These are phyloP conservation scores for Lithophane semibrunnea DNA, from an alignment of 2,888 invertebrate species.

Conservation along the genomic window DNA sequence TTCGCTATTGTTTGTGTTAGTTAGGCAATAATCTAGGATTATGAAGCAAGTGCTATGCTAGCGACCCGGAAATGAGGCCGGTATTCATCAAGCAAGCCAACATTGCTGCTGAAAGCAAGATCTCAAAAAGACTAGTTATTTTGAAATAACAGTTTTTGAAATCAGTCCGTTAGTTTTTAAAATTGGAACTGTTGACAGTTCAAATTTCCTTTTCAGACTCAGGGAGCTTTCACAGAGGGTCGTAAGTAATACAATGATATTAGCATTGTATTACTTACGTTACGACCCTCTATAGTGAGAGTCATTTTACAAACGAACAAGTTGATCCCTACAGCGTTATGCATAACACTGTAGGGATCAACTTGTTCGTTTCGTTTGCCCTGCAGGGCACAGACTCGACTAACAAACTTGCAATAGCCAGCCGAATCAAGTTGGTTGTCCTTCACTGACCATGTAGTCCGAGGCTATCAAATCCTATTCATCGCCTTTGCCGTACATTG, in stretches of 20 bases:
- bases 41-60: constrained; percentile 11
- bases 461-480: constrained; percentile 17
- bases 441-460: background rate
- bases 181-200: too few species aligned
- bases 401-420: background rate
- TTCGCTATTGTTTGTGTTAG: constrained; percentile 17
- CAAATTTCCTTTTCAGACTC: background rate
- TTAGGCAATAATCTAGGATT: constrained; percentile 33
- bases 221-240: background rate
- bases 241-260: background rate
- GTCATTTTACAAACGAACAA: constrained; percentile 17
- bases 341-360: too few species aligned
- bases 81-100: constrained; percentile 8
- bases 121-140: background rate
- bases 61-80: background rate
- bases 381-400: background rate
- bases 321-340: background rate
- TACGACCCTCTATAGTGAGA: too few species aligned
- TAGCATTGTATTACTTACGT: too few species aligned
- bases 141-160: too few species aligned
- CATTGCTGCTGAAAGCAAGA: background rate
- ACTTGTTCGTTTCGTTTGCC: too few species aligned
- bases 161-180: too few species aligned
- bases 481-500: background rate
- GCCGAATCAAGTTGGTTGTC: constrained; percentile 2